Percentiles rank a stretch among this genome's conserved stretches.
Conservation (phyloP, 92 coral and sea anemone genomes). For the Bergia sp. region DNA sequence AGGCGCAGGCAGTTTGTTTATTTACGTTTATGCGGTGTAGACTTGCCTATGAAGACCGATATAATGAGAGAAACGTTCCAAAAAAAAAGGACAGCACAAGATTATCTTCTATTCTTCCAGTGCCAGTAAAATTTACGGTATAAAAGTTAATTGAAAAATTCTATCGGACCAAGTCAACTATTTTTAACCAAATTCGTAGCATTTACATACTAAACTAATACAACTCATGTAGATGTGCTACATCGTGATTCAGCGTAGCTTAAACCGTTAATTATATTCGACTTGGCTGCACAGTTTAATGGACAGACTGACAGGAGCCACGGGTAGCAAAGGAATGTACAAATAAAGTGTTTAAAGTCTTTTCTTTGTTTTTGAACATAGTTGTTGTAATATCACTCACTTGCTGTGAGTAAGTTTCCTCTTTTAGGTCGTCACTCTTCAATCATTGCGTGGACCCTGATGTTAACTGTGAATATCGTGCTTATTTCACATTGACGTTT, state of each 20-base stretch:
- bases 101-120: background rate
- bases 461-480: no score
- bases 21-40: background rate
- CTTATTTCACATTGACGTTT: no score
- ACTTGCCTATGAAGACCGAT: background rate
- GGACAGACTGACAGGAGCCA: constrained; percentile 5
- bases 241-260: background rate
- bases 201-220: no score
- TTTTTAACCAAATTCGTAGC: background rate
- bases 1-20: background rate
- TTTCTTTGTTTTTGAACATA: background rate
- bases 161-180: background rate
- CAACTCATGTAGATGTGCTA: no score
- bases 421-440: background rate
- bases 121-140: background rate
- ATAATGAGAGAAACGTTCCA: background rate
- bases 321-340: background rate
- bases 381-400: background rate
- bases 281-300: background rate
- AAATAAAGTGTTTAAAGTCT: background rate
- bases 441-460: background rate
- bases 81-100: background rate
- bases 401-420: background rate
- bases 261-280: constrained; percentile 9
- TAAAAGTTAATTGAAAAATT: no score